phyloP scores from a whole-genome alignment of 2,888 invertebrate genomes.

The Perithous albicinctus region DNA sequence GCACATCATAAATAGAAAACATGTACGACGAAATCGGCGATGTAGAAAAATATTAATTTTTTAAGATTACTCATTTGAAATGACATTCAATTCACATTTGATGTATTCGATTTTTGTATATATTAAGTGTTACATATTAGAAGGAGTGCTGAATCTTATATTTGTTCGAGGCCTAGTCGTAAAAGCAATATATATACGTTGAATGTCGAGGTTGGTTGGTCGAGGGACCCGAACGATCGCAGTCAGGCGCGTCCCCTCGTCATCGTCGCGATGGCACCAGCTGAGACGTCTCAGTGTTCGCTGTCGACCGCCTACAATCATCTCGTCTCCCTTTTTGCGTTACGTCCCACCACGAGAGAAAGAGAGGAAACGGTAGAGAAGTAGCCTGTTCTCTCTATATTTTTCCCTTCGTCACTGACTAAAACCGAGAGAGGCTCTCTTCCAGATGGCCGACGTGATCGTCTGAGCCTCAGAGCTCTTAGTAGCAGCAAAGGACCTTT shows the following conservation, averaged over 20 bases:
- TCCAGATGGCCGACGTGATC: slow-evolving; percentile 62
- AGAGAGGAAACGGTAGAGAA: not conserved
- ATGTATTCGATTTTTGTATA: not conserved
- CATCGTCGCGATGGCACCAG: slow-evolving; percentile 57
- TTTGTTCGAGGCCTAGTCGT: not conserved
- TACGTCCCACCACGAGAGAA: slow-evolving; percentile 20
- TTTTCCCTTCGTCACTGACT: slow-evolving; percentile 43
- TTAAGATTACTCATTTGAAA: no score
- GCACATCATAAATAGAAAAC: not conserved
- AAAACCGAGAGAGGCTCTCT: slow-evolving; percentile 43
- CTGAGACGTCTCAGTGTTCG: slow-evolving; percentile 42
- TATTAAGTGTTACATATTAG: not conserved
- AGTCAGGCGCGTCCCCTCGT: slow-evolving; percentile 47
- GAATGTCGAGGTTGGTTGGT: slow-evolving; percentile 7
- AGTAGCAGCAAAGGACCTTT: slow-evolving; percentile 52
- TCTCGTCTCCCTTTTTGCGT: slow-evolving; percentile 38
- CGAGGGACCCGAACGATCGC: slow-evolving; percentile 24
- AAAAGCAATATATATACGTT: slow-evolving; percentile 21
- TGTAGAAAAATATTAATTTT: no score
- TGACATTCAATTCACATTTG: no score
- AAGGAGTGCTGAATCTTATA: not conserved
- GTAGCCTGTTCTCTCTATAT: slow-evolving; percentile 19
- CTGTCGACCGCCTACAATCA: slow-evolving; percentile 21
- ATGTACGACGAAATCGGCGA: not conserved
- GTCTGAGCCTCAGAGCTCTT: slow-evolving; percentile 18